A percentile compares a stretch with the other conserved stretches of the same genome.
These are phyloP conservation scores for Sakesphorus luctuosus DNA, from an alignment of 2,113 vertebrate genomes.

Conservation along the genomic window DNA sequence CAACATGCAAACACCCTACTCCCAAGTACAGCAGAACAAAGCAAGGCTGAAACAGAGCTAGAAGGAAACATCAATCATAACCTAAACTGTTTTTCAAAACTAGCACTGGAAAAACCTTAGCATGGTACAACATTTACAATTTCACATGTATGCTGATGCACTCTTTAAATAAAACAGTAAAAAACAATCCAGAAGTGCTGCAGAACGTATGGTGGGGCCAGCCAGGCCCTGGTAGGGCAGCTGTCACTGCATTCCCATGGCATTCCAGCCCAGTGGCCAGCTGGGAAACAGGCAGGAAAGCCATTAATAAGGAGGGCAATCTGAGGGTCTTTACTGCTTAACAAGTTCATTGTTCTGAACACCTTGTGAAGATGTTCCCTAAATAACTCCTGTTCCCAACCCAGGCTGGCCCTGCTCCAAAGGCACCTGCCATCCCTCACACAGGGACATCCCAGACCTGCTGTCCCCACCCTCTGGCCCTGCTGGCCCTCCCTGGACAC, in stretches of 20 bases:
- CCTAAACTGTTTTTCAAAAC: neutral
- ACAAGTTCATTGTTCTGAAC: neutral
- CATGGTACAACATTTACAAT: neutral
- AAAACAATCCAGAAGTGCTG: neutral
- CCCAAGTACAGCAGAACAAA: neutral
- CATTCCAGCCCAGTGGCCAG: slow-evolving; percentile 5
- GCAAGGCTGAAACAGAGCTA: neutral
- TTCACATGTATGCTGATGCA: neutral
- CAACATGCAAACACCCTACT: neutral
- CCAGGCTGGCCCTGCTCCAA: too few species aligned
- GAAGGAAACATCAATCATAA: neutral
- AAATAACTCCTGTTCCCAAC: neutral
- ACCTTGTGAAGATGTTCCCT: neutral
- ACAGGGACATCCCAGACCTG: too few species aligned
- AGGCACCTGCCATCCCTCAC: neutral
- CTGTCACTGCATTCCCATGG: neutral
- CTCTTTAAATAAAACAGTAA: neutral
- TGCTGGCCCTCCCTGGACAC: neutral
- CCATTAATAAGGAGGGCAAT: neutral
- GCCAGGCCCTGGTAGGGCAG: neutral
- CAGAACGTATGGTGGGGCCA: neutral
- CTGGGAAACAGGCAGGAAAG: neutral
- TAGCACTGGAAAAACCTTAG: neutral
- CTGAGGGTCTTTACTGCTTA: neutral
- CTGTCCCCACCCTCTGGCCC: too few species aligned